A percentile compares a stretch with the other conserved stretches of the same genome.
These are phyloP conservation scores for Pardosa pseudoannulata DNA, from an alignment of 2,888 invertebrate genomes.

Conservation along the genomic window DNA sequence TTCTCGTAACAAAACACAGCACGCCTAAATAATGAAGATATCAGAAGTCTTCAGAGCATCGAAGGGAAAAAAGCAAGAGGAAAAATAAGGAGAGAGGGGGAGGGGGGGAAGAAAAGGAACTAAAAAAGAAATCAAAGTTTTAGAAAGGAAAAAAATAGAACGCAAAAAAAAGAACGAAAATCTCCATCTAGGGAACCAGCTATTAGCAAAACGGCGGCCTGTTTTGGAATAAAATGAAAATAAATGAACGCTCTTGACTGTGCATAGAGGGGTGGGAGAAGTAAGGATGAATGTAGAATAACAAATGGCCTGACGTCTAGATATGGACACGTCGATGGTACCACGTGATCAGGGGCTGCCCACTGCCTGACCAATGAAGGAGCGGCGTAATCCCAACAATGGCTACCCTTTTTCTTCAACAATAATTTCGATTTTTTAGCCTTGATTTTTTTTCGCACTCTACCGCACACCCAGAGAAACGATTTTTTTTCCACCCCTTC, in stretches of 20 bases:
- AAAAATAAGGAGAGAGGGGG: background rate
- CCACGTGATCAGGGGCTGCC: slow-evolving; percentile 71
- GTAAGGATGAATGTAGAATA: slow-evolving; percentile 36
- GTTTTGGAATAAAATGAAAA: slow-evolving; percentile 67
- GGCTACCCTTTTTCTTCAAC: slow-evolving; percentile 42
- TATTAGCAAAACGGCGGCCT: slow-evolving; percentile 69
- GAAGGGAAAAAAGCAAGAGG: background rate
- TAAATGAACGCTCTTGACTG: slow-evolving; percentile 50
- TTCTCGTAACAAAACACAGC: background rate
- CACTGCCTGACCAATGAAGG: slow-evolving; percentile 69
- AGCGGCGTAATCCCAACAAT: slow-evolving; percentile 56
- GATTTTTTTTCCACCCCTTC: slow-evolving; percentile 33
- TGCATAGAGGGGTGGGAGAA: background rate
- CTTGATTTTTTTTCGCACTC: slow-evolving; percentile 34
- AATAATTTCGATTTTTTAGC: slow-evolving; percentile 47
- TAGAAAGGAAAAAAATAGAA: slow-evolving; percentile 9
- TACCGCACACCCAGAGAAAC: slow-evolving; percentile 43
- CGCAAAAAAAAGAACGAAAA: slow-evolving; percentile 18
- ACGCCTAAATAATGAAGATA: slow-evolving; percentile 13
- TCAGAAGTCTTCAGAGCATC: slow-evolving; percentile 5
- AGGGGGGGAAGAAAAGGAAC: background rate
- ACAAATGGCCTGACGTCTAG: slow-evolving; percentile 64
- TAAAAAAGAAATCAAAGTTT: slow-evolving; percentile 2
- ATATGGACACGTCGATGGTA: slow-evolving; percentile 66
- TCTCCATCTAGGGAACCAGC: slow-evolving; percentile 55